Conservation (phyloP, 1,140 invertebrate species). For the Saccostrea echinata region DNA sequence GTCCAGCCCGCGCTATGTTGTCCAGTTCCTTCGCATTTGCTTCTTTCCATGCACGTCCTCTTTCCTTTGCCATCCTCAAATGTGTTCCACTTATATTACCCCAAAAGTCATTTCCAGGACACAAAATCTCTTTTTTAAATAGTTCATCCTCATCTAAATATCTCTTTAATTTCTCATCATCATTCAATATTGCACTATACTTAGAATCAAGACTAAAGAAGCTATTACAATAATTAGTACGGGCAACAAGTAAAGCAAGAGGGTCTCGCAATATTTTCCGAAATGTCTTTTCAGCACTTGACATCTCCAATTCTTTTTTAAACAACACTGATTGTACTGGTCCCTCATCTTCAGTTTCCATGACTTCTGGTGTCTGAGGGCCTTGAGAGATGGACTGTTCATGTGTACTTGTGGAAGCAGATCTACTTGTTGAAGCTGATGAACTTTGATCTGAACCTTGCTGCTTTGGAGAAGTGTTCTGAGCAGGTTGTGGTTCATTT, state of each 20-base stretch:
- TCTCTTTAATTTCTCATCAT: slow-evolving; percentile 33
- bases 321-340: slow-evolving; percentile 27
- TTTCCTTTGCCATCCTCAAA: slow-evolving; percentile 17
- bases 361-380: background rate
- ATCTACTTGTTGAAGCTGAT: background rate
- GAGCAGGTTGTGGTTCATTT: background rate
- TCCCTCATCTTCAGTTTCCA: slow-evolving; percentile 39
- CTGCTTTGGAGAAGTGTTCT: background rate
- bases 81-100: slow-evolving; percentile 44
- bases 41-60: background rate
- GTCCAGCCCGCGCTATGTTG: background rate
- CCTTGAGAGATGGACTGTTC: background rate
- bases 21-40: slow-evolving; percentile 9
- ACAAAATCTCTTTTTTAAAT: slow-evolving; percentile 38
- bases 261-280: slow-evolving; percentile 46
- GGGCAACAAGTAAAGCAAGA: slow-evolving; percentile 44
- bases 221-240: slow-evolving; percentile 23
- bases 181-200: slow-evolving; percentile 36
- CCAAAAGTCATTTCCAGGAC: slow-evolving; percentile 46
- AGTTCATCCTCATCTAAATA: slow-evolving; percentile 35
- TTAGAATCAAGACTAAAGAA: slow-evolving; percentile 7
- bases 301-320: slow-evolving; percentile 39
- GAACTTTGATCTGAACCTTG: slow-evolving; percentile 1
- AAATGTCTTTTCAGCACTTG: slow-evolving; percentile 19
- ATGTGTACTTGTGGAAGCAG: background rate